phyloP scores from a whole-genome alignment of 2,888 invertebrate genomes.

The Rhagonycha lutea region DNA sequence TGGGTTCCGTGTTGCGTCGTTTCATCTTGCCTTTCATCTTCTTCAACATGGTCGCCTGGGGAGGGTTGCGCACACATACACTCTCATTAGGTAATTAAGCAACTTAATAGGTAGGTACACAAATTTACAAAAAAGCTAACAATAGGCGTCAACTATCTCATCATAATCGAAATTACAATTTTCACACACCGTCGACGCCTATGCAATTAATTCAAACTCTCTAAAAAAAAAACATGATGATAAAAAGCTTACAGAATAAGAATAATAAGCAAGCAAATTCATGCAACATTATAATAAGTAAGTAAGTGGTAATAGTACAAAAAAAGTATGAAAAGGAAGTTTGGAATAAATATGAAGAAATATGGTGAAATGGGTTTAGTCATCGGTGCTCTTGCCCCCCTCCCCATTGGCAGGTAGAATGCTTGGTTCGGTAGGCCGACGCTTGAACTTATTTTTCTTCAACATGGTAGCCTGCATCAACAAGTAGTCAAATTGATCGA shows the following conservation, averaged over 20 bases:
- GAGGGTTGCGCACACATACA: constrained; percentile 51
- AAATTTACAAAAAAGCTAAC: constrained; percentile 16
- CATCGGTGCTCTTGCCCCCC: constrained; percentile 68
- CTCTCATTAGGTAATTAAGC: constrained; percentile 24
- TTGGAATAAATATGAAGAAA: constrained; percentile 16
- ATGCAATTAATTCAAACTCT: neutral
- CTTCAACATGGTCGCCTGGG: constrained; percentile 99
- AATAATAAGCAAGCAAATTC: constrained; percentile 29
- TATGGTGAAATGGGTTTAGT: constrained; percentile 52
- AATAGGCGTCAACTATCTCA: neutral
- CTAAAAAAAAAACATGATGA: constrained; percentile 1
- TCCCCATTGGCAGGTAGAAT: constrained; percentile 73
- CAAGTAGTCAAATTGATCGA: constrained; percentile 24
- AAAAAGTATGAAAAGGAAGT: constrained; percentile 6
- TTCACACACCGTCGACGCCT: neutral
- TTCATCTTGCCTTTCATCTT: constrained; percentile 97
- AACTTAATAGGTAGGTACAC: constrained; percentile 16
- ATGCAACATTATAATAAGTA: constrained; percentile 23
- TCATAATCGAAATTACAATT: neutral
- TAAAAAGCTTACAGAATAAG: constrained; percentile 13
- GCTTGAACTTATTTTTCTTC: constrained; percentile 99
- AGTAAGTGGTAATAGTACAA: neutral
- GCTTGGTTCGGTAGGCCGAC: constrained; percentile 85
- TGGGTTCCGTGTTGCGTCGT: constrained; percentile 90
- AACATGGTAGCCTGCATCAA: constrained; percentile 94